These are phyloP conservation scores for Hippocampus guttulatus DNA, from an alignment of 2,113 vertebrate species.

Conservation along the genomic window DNA sequence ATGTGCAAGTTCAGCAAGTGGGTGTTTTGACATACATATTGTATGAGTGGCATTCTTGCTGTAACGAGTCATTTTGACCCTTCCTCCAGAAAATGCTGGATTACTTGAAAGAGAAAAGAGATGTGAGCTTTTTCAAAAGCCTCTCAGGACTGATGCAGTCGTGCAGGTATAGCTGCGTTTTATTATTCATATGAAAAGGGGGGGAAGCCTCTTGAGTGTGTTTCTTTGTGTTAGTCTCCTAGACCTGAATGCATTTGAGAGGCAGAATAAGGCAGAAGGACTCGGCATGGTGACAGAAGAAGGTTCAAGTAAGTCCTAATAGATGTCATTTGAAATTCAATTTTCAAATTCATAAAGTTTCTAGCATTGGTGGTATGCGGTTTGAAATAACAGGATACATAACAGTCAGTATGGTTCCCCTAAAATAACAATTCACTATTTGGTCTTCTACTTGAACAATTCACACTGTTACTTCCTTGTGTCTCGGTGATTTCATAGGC, in stretches of 20 bases:
- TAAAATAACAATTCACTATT: constrained; percentile 26
- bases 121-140: constrained; percentile 96
- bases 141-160: constrained; percentile 96
- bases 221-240: constrained; percentile 77
- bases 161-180: constrained; percentile 79
- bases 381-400: too few relatives aligned
- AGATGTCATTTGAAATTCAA: not conserved
- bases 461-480: constrained; percentile 42
- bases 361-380: not conserved
- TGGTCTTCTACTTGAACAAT: constrained; percentile 51
- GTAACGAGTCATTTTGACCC: constrained; percentile 5
- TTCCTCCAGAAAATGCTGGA: constrained; percentile 92
- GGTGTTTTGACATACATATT: not conserved
- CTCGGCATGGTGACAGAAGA: constrained; percentile 98
- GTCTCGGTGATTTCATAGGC: constrained; percentile 33
- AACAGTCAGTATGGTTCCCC: too few relatives aligned
- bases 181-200: not conserved
- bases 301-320: constrained; percentile 85
- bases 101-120: constrained; percentile 95
- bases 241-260: constrained; percentile 98
- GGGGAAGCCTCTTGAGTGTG: not conserved
- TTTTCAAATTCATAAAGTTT: not conserved
- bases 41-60: not conserved
- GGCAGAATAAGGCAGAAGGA: constrained; percentile 98
- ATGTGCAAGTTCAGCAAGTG: constrained; percentile 86